Evolutionary conservation across 2,888 invertebrate genomes (phyloP).

Genomic region (Adela reaumurella): DNA sequence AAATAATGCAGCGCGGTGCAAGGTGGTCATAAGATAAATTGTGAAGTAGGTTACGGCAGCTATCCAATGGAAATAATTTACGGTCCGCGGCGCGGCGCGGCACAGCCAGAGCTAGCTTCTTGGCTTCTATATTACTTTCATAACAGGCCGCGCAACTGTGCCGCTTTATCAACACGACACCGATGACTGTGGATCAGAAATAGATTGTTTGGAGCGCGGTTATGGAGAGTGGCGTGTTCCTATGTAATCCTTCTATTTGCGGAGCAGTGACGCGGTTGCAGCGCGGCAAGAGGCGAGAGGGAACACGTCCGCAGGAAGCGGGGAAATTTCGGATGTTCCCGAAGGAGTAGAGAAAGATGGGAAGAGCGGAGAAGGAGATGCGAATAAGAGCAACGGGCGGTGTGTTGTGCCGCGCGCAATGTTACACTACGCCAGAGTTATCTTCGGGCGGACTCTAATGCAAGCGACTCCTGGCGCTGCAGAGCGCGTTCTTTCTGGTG

Average conservation of each 20-base stretch:
- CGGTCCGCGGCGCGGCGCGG: no score
- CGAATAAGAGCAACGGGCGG: neutral
- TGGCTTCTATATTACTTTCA: no score
- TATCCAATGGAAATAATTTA: no score
- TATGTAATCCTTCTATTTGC: neutral
- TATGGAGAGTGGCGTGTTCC: neutral
- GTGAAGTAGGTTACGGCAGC: no score
- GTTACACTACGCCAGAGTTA: no score
- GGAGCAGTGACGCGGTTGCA: neutral
- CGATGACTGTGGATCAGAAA: neutral
- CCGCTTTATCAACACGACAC: neutral
- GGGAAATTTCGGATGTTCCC: neutral
- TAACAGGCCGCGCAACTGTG: neutral
- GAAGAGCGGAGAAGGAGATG: neutral
- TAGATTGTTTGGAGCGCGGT: neutral
- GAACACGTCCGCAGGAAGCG: neutral
- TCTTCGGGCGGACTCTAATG: no score
- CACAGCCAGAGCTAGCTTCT: no score
- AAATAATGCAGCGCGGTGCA: no score
- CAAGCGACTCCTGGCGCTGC: no score
- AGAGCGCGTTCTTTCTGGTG: no score
- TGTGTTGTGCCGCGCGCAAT: neutral
- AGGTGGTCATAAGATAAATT: no score
- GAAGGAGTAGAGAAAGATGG: neutral
- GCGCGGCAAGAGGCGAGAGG: neutral